phyloP scores from a whole-genome alignment of 2,888 invertebrate species.

The Orthonychiurus folsomi region DNA sequence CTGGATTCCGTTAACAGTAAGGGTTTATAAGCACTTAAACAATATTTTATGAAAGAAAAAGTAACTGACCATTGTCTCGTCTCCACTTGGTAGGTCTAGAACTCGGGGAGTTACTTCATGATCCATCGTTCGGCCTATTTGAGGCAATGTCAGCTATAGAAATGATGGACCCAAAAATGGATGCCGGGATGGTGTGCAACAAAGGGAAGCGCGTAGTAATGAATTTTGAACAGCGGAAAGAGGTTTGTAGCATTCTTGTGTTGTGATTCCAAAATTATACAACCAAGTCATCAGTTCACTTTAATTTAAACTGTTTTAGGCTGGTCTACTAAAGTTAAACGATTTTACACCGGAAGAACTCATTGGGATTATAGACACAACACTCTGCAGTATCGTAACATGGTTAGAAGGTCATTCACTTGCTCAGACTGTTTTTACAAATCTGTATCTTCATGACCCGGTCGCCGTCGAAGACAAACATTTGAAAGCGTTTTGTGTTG shows the following conservation, averaged over 20 bases:
- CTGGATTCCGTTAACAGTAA: slow-evolving; percentile 55
- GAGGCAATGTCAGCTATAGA: slow-evolving; percentile 99
- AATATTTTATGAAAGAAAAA: not conserved
- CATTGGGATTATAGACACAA: slow-evolving; percentile 88
- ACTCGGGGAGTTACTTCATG: slow-evolving; percentile 83
- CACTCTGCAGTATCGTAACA: slow-evolving; percentile 85
- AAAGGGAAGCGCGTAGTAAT: slow-evolving; percentile 62
- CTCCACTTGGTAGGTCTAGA: slow-evolving; percentile 58
- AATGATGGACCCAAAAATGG: slow-evolving; percentile 99
- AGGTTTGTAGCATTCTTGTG: slow-evolving; percentile 49
- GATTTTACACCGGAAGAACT: slow-evolving; percentile 67
- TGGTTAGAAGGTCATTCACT: slow-evolving; percentile 96
- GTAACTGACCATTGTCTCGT: slow-evolving; percentile 7
- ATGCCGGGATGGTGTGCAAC: slow-evolving; percentile 95
- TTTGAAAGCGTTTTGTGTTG: slow-evolving; percentile 75
- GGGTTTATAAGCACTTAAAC: slow-evolving; percentile 12
- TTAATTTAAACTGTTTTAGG: slow-evolving; percentile 2
- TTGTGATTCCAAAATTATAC: not conserved
- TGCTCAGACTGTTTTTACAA: slow-evolving; percentile 94
- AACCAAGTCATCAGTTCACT: not conserved
- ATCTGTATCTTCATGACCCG: slow-evolving; percentile 87
- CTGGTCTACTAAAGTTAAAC: slow-evolving; percentile 56
- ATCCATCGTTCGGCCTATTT: slow-evolving; percentile 81
- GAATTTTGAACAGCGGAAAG: slow-evolving; percentile 76
- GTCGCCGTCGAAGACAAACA: slow-evolving; percentile 70